phyloP scores from a whole-genome alignment of 2,113 vertebrate genomes.

The Danionella cerebrum region DNA sequence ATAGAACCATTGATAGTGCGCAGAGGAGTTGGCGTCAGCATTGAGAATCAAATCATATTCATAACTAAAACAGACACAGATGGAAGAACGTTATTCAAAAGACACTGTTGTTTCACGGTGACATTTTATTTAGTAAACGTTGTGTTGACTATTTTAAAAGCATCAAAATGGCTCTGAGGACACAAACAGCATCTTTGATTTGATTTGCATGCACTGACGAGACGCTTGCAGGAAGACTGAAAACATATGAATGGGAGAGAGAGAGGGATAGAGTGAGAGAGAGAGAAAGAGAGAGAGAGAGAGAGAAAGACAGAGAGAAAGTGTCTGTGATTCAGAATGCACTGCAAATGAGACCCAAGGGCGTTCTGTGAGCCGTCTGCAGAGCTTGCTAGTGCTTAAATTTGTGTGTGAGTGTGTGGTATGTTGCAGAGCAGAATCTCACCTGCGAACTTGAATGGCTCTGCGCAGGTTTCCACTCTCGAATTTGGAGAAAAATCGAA shows the following conservation, averaged over 20 bases:
- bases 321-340: background rate
- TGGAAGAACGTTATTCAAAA: background rate
- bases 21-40: conserved; percentile 70
- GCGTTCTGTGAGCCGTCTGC: background rate
- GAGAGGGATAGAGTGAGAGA: too few species aligned
- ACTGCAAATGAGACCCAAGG: conserved; percentile 31
- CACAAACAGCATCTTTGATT: background rate
- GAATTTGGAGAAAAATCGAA: conserved; percentile 81
- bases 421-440: conserved; percentile 16
- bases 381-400: background rate
- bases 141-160: background rate
- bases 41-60: conserved; percentile 89
- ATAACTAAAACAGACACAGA: conserved; percentile 54
- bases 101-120: background rate
- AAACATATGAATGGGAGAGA: conserved; percentile 6
- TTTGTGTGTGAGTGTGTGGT: background rate
- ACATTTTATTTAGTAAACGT: background rate
- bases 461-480: conserved; percentile 87
- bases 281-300: too few species aligned
- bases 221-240: background rate
- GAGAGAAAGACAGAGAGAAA: too few species aligned
- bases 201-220: conserved; percentile 12
- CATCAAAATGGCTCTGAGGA: background rate
- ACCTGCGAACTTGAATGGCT: conserved; percentile 84
- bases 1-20: conserved; percentile 90